Evolutionary conservation across 1,140 invertebrate species (phyloP), one percentile per base, ranked within the genome.

Genomic region (Bradysia coprophila): DNA sequence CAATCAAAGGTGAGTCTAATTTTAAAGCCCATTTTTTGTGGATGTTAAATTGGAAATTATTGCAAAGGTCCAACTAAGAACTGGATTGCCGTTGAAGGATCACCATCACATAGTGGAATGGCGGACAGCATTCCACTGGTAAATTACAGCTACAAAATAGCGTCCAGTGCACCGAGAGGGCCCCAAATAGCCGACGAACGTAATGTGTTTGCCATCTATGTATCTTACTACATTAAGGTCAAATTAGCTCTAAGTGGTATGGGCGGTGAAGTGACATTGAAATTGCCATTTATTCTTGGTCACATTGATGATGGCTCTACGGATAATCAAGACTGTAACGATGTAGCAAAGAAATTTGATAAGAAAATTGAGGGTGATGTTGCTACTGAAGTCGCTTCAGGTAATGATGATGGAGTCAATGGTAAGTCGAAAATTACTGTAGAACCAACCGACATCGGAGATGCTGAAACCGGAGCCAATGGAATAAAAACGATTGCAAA

Each of bases 171-270:
- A 21, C 44, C 37, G 6, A 38, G 44, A 18, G 37, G 34, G 15
- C 40, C 49, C 4, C 41, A 38, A 15, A 57, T 58, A n/a, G 61
- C 71, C 0, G 72, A 79, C 41, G 77, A 81, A 33, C 64, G 80
- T 41, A 83, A 84, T 51, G 78, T 83, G 3, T 86, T 85, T 54
- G 81, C 81, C 22, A 86, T 86, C 48, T 85, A 85, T 55, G 81
- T 87, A 13, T 80, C 78, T 1, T 86, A 86, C 54, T 86, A 86
- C 50, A 81, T 85, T 0, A 84, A 86, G 71, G 76, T 84, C 0
- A 83, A 82, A 61, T 61, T 82, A 1, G 56, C 76, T 10, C 66
- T 81, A 2, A 78, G 78, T 21, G 69, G 75, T 1, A 81, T 85
- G 66, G 78, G 79, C 1, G 77, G 78, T 2, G 73, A 78, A 36